Percentiles rank a stretch among this genome's conserved stretches.
Evolutionary conservation across 2,797 vertebrate genomes (phyloP).

Genomic region (Argya squamiceps): DNA sequence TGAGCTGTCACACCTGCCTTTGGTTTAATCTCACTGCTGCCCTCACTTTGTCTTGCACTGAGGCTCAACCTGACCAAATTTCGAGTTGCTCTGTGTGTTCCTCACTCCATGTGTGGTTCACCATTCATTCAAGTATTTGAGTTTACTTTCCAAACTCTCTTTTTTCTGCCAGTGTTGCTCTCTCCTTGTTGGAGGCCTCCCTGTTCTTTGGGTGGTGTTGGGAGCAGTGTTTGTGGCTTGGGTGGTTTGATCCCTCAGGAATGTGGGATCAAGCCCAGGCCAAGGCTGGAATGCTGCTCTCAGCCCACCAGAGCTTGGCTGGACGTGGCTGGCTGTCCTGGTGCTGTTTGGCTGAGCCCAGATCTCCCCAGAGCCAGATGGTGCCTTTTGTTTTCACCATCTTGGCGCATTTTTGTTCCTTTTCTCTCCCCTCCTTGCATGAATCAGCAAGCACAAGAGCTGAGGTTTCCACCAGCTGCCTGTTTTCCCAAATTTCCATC

Average conservation of each 20-base stretch:
- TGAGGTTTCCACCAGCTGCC: background rate
- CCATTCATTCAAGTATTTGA: background rate
- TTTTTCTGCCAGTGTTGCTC: background rate
- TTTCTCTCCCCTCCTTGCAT: background rate
- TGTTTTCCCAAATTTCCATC: background rate
- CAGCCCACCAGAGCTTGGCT: background rate
- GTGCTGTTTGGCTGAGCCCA: background rate
- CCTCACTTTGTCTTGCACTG: background rate
- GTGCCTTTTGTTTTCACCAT: background rate
- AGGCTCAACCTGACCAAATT: background rate
- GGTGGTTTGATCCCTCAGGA: background rate
- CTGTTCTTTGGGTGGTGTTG: background rate
- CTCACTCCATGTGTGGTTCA: background rate
- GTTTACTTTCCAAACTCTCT: background rate
- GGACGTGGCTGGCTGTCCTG: background rate
- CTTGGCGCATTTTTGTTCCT: background rate
- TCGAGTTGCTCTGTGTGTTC: background rate
- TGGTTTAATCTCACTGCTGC: background rate
- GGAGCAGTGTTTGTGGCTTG: background rate
- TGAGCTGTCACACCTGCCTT: background rate
- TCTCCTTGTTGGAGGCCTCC: background rate
- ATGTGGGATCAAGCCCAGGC: background rate
- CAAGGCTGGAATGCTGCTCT: background rate
- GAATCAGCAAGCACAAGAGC: slow-evolving; percentile 4
- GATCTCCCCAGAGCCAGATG: background rate